Evolutionary conservation across 2,888 invertebrate species (phyloP), one percentile per base, ranked within the genome.

Genomic region (Lasioglossum vierecki): DNA sequence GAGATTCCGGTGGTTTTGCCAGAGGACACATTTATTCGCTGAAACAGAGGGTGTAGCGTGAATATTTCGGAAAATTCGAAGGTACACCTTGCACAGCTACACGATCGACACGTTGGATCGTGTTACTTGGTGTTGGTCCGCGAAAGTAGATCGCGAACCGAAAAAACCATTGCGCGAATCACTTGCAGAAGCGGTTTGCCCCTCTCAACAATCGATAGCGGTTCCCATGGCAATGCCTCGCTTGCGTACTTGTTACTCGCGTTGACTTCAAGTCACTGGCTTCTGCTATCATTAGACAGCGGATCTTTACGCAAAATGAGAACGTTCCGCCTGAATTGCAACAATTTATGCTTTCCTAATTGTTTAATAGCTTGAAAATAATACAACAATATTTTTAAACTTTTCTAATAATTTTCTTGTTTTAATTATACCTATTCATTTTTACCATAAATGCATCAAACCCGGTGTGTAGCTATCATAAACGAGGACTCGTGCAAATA

Each of bases 141-240:
- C 75, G 74, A 78, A 82, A 76, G 78, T 53, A 88, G 79, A 85
- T 84, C 73, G 78, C 49, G 4, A 63, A 79, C 81, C 72, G 63
- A 72, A 72, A 82, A 82, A 87, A 66, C 66, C 66, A 76, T 80
- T 79, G 41, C 79, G 71, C 46, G 84, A 82, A 86, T 84, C 63
- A 86, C 85, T 90, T 87, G 86, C 84, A 77, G 85, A 82, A 76
- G 80, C 88, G 85, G 88, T 84, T 89, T 88, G 79, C 80, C 80
- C 81, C 89, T 85, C 90, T 89, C 88, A 86, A 89, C 92, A 93
- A 94, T 94, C 94, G 93, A 94, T 94, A 94, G 92, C 90, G 92
- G 94, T 94, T 94, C 90, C 94, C 94, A 94, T 94, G 93, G 93
- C 87, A 91, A 94, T 94, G 92, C 92, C 92, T 91, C 91, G 89